Evolutionary conservation across 92 coral and sea anemone species (phyloP), one percentile per base, ranked within the genome.

Genomic region (Anthopleura xanthogrammica): DNA sequence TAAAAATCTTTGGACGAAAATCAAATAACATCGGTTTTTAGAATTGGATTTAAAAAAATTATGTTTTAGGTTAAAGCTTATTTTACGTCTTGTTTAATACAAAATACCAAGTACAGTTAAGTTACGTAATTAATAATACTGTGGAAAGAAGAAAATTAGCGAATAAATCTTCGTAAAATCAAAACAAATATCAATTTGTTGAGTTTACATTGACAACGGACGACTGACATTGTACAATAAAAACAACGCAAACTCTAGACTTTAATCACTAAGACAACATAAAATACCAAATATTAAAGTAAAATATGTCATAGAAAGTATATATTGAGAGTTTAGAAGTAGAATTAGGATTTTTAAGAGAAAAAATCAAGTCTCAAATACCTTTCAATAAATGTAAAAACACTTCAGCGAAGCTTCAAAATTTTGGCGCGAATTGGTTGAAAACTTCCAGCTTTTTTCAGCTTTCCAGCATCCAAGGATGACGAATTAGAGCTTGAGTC

Each of bases 381-480:
- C 70, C 70, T 62, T 7, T 62, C 6, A 62, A 22, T 20, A 62
- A 20, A 20, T 7, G 70, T n/a, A 13, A 20, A 20, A 62, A 62
- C 24, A 20, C 11, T 20, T 62, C 70, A 62, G 70, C 36, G 70
- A 62, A 8, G 4, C 70, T 62, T 62, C 70, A 62, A 62, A 62
- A 20, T 62, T 62, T 62, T 62, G 70, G 70, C 70, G 70, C 70
- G 70, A 62, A 62, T 23, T 62, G 70, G 70, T 62, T 20, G 70
- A 14, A 62, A 62, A 5, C 4, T 62, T 20, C 9, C 65, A 20
- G 24, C 39, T 20, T 62, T 20, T 62, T n/a, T 5, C 70, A 62
- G 70, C 29, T 23, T 62, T 62, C 12, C 29, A 62, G 70, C 70
- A 20, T n/a, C 70, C 29, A 62, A 62, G 14, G 2, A 62, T 20